phyloP scores from a whole-genome alignment of 2,113 vertebrate species.

The Tricholaema leucomelas region DNA sequence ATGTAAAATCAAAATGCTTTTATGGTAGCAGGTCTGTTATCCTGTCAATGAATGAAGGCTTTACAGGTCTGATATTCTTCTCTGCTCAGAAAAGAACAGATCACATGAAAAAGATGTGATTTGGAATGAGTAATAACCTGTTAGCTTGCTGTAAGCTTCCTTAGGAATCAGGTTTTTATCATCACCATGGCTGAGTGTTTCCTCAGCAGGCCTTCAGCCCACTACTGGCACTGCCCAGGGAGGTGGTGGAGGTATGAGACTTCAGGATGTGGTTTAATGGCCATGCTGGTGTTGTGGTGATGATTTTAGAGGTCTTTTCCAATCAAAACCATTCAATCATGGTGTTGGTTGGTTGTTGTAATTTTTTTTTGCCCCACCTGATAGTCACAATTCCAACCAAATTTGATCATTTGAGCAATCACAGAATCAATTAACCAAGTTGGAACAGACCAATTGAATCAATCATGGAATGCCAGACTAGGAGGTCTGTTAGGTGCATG shows the following conservation, averaged over 20 bases:
- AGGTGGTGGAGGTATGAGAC: too few species aligned
- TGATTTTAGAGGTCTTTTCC: too few species aligned
- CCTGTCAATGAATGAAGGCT: slow-evolving; percentile 45
- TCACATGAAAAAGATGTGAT: slow-evolving; percentile 19
- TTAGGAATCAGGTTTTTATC: neutral
- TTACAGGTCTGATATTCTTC: slow-evolving; percentile 20
- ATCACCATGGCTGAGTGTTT: neutral
- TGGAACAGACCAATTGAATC: too few species aligned
- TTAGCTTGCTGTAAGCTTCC: neutral
- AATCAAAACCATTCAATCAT: too few species aligned
- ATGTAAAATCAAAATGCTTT: slow-evolving; percentile 58
- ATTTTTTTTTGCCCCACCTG: too few species aligned
- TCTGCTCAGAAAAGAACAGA: slow-evolving; percentile 25
- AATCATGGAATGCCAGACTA: neutral
- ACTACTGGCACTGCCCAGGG: neutral
- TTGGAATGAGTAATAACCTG: slow-evolving; percentile 31
- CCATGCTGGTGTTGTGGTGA: too few species aligned
- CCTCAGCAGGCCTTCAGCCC: neutral
- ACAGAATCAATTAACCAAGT: too few species aligned
- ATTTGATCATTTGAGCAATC: neutral
- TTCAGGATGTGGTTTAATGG: too few species aligned
- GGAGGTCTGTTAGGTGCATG: neutral
- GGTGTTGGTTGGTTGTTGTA: too few species aligned
- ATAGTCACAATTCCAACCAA: neutral
- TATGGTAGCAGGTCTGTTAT: slow-evolving; percentile 45